These are phyloP conservation scores for Argopecten irradians DNA, from an alignment of 1,140 invertebrate species.

Conservation along the genomic window DNA sequence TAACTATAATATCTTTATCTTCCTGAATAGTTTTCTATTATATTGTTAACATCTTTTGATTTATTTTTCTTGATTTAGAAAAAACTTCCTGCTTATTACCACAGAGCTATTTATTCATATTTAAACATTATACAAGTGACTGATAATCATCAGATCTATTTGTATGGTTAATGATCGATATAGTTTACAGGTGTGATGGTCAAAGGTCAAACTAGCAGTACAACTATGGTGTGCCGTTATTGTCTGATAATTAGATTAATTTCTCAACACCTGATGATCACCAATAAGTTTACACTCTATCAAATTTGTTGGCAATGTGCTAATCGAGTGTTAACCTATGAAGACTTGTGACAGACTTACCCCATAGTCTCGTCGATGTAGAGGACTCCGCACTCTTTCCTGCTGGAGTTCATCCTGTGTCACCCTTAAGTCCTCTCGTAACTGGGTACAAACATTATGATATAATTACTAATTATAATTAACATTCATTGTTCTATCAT, in stretches of 20 bases:
- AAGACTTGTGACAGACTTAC: constrained; percentile 52
- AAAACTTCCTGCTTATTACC: neutral
- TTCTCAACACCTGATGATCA: too few relatives aligned
- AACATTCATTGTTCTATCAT: neutral
- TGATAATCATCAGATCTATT: too few relatives aligned
- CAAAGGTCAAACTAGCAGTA: too few relatives aligned
- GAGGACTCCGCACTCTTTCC: constrained; percentile 57
- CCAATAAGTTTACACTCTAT: too few relatives aligned
- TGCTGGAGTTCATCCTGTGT: constrained; percentile 65
- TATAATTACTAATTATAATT: neutral
- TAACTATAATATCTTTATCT: neutral
- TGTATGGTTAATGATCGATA: too few relatives aligned
- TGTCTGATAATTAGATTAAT: too few relatives aligned
- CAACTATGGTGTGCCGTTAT: too few relatives aligned
- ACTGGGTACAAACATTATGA: constrained; percentile 44
- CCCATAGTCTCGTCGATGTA: constrained; percentile 67
- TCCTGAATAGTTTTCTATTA: neutral
- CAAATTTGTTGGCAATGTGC: too few relatives aligned
- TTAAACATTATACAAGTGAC: too few relatives aligned
- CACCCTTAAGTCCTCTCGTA: constrained; percentile 65
- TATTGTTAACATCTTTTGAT: neutral
- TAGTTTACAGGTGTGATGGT: too few relatives aligned
- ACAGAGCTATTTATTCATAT: too few relatives aligned
- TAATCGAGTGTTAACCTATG: too few relatives aligned
- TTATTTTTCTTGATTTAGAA: neutral